Conservation (phyloP, 2,888 invertebrate species). For the Lycophotia porphyrea region DNA sequence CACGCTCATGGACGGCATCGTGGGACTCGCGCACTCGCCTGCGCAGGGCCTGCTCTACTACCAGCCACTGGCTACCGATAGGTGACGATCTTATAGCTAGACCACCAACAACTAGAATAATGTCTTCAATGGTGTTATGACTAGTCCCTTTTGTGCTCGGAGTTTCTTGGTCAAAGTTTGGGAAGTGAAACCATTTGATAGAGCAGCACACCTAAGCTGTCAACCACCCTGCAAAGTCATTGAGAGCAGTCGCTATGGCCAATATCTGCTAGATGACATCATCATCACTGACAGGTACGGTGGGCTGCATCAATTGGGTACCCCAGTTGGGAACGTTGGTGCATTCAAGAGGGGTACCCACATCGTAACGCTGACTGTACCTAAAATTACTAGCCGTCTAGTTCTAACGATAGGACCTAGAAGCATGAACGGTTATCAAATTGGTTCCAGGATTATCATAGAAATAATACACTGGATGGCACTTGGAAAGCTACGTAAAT, state of each 20-base stretch:
- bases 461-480: not conserved
- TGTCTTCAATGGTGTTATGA: not conserved
- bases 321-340: too few species aligned
- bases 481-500: not conserved
- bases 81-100: constrained; percentile 75
- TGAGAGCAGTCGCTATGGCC: not conserved
- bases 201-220: not conserved
- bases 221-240: not conserved
- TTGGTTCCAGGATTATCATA: constrained; percentile 2
- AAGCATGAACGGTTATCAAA: not conserved
- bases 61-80: constrained; percentile 94
- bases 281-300: not conserved
- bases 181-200: not conserved
- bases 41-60: constrained; percentile 91
- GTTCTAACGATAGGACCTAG: not conserved
- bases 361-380: too few species aligned
- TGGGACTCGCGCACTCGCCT: constrained; percentile 93
- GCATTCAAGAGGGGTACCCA: too few species aligned
- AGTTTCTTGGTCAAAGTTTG: not conserved
- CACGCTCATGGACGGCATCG: constrained; percentile 93
- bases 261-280: not conserved
- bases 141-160: not conserved
- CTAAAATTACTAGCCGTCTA: not conserved
- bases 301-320: too few species aligned
- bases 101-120: not conserved